Evolutionary conservation across 2,888 invertebrate genomes (phyloP).

Genomic region (Galerucella calmariensis): DNA sequence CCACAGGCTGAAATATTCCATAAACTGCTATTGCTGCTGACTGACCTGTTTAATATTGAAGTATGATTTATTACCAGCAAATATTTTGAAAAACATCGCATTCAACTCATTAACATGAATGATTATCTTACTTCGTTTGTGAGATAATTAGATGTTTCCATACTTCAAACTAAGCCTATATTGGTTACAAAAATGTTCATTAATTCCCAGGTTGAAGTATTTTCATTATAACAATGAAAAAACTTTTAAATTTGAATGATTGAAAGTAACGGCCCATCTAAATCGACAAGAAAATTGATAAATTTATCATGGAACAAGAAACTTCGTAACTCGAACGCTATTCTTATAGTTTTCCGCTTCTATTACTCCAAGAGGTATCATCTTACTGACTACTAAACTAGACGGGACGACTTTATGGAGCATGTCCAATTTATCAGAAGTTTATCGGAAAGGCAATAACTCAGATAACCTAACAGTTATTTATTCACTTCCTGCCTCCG

Average conservation of each 20-base stretch:
- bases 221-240: not conserved
- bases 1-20: too few relatives aligned
- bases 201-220: not conserved
- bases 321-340: not conserved
- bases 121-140: too few relatives aligned
- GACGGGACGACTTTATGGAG: slow-evolving; percentile 29
- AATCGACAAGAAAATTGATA: not conserved
- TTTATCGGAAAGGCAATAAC: slow-evolving; percentile 30
- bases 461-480: slow-evolving; percentile 31
- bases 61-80: too few relatives aligned
- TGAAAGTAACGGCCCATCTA: not conserved
- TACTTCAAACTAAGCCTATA: not conserved
- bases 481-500: slow-evolving; percentile 38
- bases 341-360: not conserved
- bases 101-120: too few relatives aligned
- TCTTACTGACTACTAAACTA: slow-evolving; percentile 18
- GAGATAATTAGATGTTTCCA: too few relatives aligned
- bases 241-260: not conserved
- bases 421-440: slow-evolving; percentile 33
- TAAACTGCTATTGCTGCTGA: too few relatives aligned
- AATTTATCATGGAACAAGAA: not conserved
- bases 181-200: not conserved
- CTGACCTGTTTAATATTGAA: too few relatives aligned
- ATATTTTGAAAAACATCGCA: too few relatives aligned
- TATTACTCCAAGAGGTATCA: slow-evolving; percentile 10